A percentile compares a stretch with the other conserved stretches of the same genome.
Conservation (phyloP, 2,113 vertebrate genomes). For the Apteryx mantelli region DNA sequence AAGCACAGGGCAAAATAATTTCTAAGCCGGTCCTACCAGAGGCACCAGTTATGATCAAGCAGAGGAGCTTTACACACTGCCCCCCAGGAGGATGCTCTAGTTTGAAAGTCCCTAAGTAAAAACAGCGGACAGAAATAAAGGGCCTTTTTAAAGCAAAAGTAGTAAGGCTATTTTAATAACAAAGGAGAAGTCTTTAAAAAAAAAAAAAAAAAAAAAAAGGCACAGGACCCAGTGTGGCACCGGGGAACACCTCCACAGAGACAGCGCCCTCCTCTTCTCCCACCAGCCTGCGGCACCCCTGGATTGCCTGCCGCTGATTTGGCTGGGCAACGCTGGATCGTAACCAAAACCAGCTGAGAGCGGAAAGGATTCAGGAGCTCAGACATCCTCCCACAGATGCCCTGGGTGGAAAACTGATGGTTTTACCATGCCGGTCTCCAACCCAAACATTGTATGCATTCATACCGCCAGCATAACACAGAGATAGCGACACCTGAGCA, state of each 20-base stretch:
- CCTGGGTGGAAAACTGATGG: background rate
- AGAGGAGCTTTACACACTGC: background rate
- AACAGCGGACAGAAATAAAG: background rate
- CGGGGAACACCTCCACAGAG: background rate
- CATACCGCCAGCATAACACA: background rate
- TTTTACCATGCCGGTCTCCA: background rate
- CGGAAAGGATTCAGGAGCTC: background rate
- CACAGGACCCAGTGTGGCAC: background rate
- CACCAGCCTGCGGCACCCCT: background rate
- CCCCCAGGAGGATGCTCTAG: background rate
- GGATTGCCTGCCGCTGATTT: background rate
- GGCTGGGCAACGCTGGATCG: background rate
- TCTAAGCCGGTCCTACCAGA: background rate
- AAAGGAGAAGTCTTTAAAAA: background rate
- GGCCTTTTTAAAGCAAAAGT: background rate
- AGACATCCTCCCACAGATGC: background rate
- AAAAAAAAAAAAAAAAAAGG: background rate
- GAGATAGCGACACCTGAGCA: background rate
- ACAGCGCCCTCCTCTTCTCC: background rate
- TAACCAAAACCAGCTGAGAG: background rate
- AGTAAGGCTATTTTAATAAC: background rate
- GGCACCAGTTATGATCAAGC: background rate
- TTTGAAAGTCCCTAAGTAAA: background rate
- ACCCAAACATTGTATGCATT: background rate
- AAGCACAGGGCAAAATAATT: background rate